A percentile compares a stretch with the other conserved stretches of the same genome.
Conservation (phyloP, 2,113 vertebrate species). For the Scytalopus superciliaris region DNA sequence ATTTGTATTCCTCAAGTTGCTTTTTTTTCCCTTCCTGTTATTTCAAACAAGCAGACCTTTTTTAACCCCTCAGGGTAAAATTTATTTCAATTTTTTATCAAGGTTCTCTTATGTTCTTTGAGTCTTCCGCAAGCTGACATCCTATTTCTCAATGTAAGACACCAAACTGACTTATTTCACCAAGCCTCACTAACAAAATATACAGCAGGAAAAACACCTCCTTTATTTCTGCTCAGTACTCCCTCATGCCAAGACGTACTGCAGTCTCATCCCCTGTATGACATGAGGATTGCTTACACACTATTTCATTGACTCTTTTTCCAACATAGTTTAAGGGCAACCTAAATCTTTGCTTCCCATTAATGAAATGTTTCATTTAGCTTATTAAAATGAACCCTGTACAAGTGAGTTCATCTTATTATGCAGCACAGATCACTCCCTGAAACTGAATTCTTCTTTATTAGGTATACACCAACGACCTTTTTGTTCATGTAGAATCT, state of each 20-base stretch:
- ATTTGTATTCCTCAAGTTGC: background rate
- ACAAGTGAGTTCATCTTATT: background rate
- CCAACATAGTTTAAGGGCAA: background rate
- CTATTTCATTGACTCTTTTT: background rate
- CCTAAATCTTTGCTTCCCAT: background rate
- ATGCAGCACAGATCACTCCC: background rate
- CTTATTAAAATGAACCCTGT: constrained; percentile 11
- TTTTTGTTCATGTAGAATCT: background rate
- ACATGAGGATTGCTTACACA: background rate
- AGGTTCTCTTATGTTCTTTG: background rate
- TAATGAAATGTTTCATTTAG: background rate
- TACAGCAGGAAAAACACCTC: background rate
- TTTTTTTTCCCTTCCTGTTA: background rate
- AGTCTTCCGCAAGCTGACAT: background rate
- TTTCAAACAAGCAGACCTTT: background rate
- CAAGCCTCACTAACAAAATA: background rate
- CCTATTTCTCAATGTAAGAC: background rate
- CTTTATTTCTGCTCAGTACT: background rate
- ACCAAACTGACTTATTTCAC: background rate
- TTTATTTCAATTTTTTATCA: background rate
- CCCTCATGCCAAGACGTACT: background rate
- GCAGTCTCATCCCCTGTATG: background rate
- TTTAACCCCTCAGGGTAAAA: background rate
- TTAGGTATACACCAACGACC: background rate
- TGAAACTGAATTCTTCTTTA: background rate